phyloP scores from a whole-genome alignment of 2,888 invertebrate genomes.

The Teleogryllus oceanicus region DNA sequence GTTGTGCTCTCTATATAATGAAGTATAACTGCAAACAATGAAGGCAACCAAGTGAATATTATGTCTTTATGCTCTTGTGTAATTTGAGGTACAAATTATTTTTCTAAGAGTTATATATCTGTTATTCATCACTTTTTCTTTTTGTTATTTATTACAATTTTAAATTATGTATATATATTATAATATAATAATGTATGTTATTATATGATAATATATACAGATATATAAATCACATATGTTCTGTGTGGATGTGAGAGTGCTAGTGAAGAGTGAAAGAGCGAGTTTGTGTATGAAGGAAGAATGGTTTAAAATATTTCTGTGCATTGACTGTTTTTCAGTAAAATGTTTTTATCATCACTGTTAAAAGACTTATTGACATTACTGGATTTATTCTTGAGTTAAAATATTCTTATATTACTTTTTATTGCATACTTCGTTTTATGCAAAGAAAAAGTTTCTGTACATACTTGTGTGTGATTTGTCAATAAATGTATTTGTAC shows the following conservation, averaged over 20 bases:
- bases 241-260: too few species aligned
- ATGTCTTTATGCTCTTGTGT: slow-evolving; percentile 22
- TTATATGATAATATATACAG: neutral
- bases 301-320: neutral
- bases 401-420: neutral
- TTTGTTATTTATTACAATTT: slow-evolving; percentile 27
- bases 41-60: neutral
- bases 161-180: slow-evolving; percentile 19
- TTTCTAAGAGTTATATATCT: slow-evolving; percentile 21
- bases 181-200: neutral
- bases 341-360: neutral
- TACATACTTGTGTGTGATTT: neutral
- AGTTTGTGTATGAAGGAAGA: too few species aligned
- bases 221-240: too few species aligned
- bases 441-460: neutral
- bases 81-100: slow-evolving; percentile 26
- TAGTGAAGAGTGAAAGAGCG: too few species aligned
- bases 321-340: neutral
- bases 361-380: neutral
- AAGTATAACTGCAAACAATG: neutral
- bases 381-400: neutral
- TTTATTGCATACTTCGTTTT: neutral
- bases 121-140: slow-evolving; percentile 20
- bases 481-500: neutral
- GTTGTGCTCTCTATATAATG: slow-evolving; percentile 7